Conservation (phyloP, 2,113 vertebrate genomes). For the Thamnophis sirtalis region DNA sequence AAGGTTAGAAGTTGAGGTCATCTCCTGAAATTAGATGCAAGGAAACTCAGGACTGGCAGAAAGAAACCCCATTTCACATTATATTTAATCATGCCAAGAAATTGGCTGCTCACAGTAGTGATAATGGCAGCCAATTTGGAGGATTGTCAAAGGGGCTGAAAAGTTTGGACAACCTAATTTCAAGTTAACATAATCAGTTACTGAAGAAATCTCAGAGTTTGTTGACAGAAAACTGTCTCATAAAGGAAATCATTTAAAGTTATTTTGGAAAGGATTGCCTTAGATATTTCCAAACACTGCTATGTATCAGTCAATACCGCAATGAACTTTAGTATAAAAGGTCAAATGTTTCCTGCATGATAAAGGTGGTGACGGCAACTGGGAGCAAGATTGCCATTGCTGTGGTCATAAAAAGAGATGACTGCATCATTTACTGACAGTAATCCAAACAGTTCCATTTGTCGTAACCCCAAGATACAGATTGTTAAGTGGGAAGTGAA, state of each 20-base stretch:
- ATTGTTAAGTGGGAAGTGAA: too few species aligned
- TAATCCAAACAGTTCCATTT: too few species aligned
- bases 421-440: background rate
- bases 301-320: background rate
- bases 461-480: too few species aligned
- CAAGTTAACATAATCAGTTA: background rate
- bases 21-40: background rate
- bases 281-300: slow-evolving; percentile 3
- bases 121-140: background rate
- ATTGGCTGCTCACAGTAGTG: background rate
- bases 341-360: background rate
- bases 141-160: background rate
- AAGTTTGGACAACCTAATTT: slow-evolving; percentile 8
- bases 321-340: background rate
- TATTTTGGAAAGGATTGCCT: slow-evolving; percentile 14
- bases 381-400: background rate
- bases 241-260: background rate
- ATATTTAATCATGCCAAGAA: background rate
- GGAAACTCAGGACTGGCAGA: background rate
- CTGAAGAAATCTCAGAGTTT: slow-evolving; percentile 13
- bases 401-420: background rate
- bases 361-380: background rate
- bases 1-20: background rate
- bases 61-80: background rate
- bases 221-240: slow-evolving; percentile 19